phyloP scores from a whole-genome alignment of 1,140 invertebrate genomes.

The Eufriesea mexicana region DNA sequence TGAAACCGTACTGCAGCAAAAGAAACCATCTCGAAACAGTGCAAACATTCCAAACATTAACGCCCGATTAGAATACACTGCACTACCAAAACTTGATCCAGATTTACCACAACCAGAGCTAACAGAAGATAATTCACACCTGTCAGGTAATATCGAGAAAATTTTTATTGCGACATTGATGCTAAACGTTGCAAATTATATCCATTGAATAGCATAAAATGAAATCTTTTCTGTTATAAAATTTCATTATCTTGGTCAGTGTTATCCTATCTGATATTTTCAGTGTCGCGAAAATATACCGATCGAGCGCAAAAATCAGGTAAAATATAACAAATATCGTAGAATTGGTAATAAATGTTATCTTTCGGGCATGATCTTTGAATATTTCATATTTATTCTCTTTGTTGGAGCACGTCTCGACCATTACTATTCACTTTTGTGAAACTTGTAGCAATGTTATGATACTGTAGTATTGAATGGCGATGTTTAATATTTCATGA shows the following conservation, averaged over 20 bases:
- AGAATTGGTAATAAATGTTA: conserved; percentile 18
- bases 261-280: conserved; percentile 63
- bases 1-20: conserved; percentile 81
- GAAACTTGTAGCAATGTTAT: not conserved
- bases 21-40: conserved; percentile 78
- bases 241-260: not conserved
- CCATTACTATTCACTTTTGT: not conserved
- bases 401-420: not conserved
- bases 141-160: conserved; percentile 63
- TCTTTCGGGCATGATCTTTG: conserved; percentile 39
- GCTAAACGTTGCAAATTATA: not conserved
- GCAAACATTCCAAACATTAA: conserved; percentile 78
- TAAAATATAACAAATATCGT: conserved; percentile 56
- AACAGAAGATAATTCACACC: conserved; percentile 60
- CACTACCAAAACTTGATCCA: conserved; percentile 79
- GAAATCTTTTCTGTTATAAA: not conserved
- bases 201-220: not conserved
- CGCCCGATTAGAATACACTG: conserved; percentile 81
- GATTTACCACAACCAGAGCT: conserved; percentile 71
- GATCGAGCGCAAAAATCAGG: conserved; percentile 64
- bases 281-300: conserved; percentile 61
- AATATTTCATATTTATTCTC: conserved; percentile 1
- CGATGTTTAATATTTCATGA: not conserved
- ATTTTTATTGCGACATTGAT: not conserved
- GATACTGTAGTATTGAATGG: not conserved